These are phyloP conservation scores for Magallana gigas DNA, from an alignment of 1,140 invertebrate genomes.

Conservation along the genomic window DNA sequence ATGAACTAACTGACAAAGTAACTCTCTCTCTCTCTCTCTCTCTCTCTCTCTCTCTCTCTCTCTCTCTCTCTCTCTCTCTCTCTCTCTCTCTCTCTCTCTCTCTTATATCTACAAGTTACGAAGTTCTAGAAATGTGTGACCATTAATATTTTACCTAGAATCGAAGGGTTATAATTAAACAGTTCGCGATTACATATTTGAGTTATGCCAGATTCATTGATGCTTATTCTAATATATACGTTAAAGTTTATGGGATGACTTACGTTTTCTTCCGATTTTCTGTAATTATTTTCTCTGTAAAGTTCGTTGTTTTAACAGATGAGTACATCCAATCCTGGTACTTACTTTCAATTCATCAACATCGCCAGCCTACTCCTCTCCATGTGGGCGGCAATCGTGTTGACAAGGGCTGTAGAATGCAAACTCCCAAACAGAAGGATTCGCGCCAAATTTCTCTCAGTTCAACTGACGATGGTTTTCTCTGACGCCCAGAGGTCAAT, in stretches of 20 bases:
- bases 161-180: no score
- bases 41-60: neutral
- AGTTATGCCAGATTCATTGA: no score
- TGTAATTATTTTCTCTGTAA: no score
- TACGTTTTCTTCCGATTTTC: no score
- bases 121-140: no score
- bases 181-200: no score
- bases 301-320: neutral
- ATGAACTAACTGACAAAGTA: neutral
- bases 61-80: neutral
- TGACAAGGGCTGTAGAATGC: neutral
- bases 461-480: constrained; percentile 8
- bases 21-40: neutral
- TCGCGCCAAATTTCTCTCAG: neutral
- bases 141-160: no score
- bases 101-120: neutral
- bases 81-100: neutral
- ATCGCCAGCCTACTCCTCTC: neutral
- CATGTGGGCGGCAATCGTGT: neutral
- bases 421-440: neutral
- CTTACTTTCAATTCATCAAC: constrained; percentile 15
- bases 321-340: constrained; percentile 20
- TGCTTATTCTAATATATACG: no score
- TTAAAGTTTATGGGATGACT: no score
- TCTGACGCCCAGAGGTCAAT: neutral